These are phyloP conservation scores for Minunthozetes semirufus DNA, from an alignment of 2,888 invertebrate species.

Conservation along the genomic window DNA sequence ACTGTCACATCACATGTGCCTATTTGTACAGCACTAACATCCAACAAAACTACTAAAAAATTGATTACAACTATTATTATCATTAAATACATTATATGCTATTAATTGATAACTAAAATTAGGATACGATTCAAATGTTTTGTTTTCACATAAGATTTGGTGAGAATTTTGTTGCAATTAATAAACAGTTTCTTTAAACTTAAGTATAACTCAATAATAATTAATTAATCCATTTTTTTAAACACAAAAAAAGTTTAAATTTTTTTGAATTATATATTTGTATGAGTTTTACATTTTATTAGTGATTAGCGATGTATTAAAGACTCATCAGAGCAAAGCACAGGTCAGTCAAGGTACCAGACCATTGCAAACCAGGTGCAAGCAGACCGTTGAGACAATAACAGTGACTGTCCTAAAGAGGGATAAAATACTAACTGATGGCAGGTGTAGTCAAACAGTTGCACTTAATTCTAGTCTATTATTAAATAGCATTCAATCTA, in stretches of 20 bases:
- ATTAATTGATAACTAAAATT: neutral
- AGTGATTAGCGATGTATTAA: neutral
- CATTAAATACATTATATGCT: neutral
- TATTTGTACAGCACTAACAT: neutral
- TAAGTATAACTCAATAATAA: neutral
- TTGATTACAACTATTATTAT: conserved; percentile 6
- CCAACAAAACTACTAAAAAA: neutral
- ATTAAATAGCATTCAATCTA: neutral
- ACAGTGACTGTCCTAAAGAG: conserved; percentile 22
- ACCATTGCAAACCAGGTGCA: conserved; percentile 14
- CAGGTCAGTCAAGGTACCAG: neutral
- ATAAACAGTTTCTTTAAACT: neutral
- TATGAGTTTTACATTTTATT: neutral
- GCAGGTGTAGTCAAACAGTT: neutral
- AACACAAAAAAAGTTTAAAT: too few species aligned
- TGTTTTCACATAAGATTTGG: neutral
- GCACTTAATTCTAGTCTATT: neutral
- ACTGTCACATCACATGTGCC: conserved; percentile 10
- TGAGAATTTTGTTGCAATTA: neutral
- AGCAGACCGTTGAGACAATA: conserved; percentile 6
- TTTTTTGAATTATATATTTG: too few species aligned
- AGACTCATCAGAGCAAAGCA: neutral
- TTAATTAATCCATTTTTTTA: too few species aligned
- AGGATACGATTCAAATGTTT: neutral
- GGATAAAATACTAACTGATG: neutral